Evolutionary conservation across 2,797 vertebrate genomes (phyloP).

Genomic region (Ambastaia sidthimunki): DNA sequence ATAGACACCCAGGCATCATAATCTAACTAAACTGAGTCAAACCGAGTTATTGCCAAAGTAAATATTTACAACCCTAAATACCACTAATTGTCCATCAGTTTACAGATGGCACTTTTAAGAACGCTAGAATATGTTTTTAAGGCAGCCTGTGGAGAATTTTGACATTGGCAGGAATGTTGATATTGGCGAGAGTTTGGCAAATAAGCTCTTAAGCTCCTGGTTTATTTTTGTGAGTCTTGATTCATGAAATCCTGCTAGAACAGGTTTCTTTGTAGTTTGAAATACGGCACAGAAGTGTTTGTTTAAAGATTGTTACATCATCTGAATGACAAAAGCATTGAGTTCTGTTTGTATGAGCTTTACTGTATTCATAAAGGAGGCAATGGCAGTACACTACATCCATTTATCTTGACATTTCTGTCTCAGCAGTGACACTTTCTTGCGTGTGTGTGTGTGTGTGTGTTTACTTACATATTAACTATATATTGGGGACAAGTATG

Average conservation of each 20-base stretch:
- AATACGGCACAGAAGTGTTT: not conserved
- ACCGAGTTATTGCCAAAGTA: not conserved
- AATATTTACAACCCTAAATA: not conserved
- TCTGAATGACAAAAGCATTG: not conserved
- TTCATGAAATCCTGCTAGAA: not conserved
- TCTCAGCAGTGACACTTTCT: not conserved
- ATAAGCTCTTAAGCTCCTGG: not conserved
- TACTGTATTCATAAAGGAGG: conserved; percentile 5
- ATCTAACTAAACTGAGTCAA: no score
- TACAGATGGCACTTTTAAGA: not conserved
- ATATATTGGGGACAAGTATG: no score
- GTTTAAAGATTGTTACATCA: not conserved
- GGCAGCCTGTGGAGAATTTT: not conserved
- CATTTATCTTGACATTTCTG: not conserved
- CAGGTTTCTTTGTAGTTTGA: not conserved
- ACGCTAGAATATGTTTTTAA: not conserved
- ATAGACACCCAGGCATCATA: not conserved
- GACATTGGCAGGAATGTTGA: not conserved
- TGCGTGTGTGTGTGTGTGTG: not conserved
- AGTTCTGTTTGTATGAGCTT: not conserved
- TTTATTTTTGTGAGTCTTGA: not conserved
- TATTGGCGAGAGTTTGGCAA: not conserved
- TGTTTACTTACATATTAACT: no score
- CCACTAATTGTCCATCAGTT: not conserved
- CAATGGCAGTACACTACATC: not conserved